phyloP scores from a whole-genome alignment of 2,797 vertebrate genomes.

The Alcedo atthis region DNA sequence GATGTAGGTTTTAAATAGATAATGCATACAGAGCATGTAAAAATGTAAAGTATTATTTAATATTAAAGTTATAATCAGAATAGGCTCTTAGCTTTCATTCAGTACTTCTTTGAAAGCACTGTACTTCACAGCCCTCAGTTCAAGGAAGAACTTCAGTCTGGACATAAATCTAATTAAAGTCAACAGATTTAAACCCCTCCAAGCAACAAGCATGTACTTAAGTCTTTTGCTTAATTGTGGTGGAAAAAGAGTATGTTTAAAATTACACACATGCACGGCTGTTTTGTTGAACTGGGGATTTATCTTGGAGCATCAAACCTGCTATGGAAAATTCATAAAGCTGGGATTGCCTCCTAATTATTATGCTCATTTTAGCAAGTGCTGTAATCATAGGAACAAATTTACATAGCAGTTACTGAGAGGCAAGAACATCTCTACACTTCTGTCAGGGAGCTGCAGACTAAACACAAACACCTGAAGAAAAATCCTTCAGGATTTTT shows the following conservation, averaged over 20 bases:
- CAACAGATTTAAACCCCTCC: slow-evolving; percentile 60
- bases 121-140: slow-evolving; percentile 2
- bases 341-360: slow-evolving; percentile 63
- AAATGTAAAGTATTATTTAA: slow-evolving; percentile 6
- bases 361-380: slow-evolving; percentile 51
- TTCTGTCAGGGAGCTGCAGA: background rate
- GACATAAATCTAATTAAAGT: slow-evolving; percentile 65
- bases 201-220: slow-evolving; percentile 45
- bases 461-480: slow-evolving; percentile 1
- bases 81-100: background rate
- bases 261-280: slow-evolving; percentile 39
- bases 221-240: slow-evolving; percentile 62
- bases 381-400: slow-evolving; percentile 65
- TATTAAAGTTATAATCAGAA: background rate
- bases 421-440: background rate
- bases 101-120: slow-evolving; percentile 18
- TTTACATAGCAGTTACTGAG: slow-evolving; percentile 59
- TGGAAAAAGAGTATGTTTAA: slow-evolving; percentile 43
- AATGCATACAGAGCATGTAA: background rate
- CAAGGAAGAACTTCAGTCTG: slow-evolving; percentile 40
- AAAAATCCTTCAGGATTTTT: background rate
- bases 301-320: slow-evolving; percentile 59
- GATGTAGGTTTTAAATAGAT: background rate
- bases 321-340: slow-evolving; percentile 69
- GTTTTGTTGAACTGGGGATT: slow-evolving; percentile 54